These are phyloP conservation scores for Vulpes ferrilata DNA, from an alignment of 2,113 vertebrate species.

Conservation along the genomic window DNA sequence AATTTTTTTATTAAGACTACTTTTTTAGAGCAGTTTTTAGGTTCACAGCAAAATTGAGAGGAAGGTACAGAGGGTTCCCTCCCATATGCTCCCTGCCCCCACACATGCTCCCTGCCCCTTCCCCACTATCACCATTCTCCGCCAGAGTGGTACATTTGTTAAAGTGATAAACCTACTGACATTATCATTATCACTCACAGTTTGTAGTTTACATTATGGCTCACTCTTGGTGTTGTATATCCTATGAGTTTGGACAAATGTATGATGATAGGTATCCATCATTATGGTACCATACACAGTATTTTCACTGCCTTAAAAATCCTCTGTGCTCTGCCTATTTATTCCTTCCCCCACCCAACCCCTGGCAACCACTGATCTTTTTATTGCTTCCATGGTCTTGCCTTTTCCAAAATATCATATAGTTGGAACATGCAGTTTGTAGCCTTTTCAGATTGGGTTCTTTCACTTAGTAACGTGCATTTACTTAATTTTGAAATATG, in stretches of 20 bases:
- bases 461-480: not conserved
- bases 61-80: not conserved
- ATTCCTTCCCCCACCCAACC: not conserved
- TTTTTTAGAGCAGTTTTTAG: not conserved
- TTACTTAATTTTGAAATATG: not conserved
- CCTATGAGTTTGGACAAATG: not conserved
- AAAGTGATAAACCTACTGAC: not conserved
- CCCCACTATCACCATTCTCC: not conserved
- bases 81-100: not conserved
- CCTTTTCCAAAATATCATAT: not conserved
- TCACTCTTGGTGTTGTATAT: not conserved
- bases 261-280: not conserved
- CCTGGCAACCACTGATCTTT: constrained; percentile 17
- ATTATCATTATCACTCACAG: not conserved
- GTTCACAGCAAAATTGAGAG: not conserved
- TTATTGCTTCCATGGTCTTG: not conserved
- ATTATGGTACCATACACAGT: not conserved
- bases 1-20: not conserved
- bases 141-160: not conserved
- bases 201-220: not conserved
- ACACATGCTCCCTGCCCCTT: not conserved
- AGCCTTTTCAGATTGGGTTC: not conserved
- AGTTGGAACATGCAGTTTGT: not conserved
- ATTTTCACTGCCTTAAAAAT: not conserved
- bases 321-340: not conserved